These are phyloP conservation scores for Platerodrilus igneus DNA, from an alignment of 2,888 invertebrate species.

Conservation along the genomic window DNA sequence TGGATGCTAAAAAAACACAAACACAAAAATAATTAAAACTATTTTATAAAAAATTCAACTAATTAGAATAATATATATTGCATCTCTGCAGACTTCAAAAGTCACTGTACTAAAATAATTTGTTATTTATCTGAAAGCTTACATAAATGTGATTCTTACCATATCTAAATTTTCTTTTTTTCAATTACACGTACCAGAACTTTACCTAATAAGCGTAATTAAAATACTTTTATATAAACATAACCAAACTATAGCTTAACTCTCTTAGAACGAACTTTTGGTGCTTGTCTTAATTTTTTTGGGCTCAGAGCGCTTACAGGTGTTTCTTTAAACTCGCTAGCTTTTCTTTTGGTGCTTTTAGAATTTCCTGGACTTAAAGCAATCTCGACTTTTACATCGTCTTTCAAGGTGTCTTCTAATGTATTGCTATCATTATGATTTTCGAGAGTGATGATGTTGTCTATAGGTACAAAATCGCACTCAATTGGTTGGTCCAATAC, in stretches of 20 bases:
- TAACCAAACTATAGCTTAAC: slow-evolving; percentile 5
- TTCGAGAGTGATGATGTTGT: slow-evolving; percentile 31
- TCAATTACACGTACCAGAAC: too few species aligned
- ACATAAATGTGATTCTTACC: too few species aligned
- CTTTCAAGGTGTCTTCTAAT: slow-evolving; percentile 14
- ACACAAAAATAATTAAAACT: too few species aligned
- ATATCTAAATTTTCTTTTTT: too few species aligned
- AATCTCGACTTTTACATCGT: slow-evolving; percentile 14
- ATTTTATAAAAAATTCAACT: too few species aligned
- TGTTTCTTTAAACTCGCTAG: slow-evolving; percentile 4
- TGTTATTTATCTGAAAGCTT: too few species aligned
- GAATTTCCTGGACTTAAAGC: slow-evolving; percentile 18
- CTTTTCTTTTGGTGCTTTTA: slow-evolving; percentile 4
- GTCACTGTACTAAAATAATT: too few species aligned
- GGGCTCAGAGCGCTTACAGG: not conserved
- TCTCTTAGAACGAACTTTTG: slow-evolving; percentile 4
- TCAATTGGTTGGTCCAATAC: slow-evolving; percentile 35
- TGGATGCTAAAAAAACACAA: too few species aligned
- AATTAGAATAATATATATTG: too few species aligned
- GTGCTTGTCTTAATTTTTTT: slow-evolving; percentile 1
- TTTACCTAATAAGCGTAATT: too few species aligned
- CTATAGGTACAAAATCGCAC: slow-evolving; percentile 48
- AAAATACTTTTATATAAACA: too few species aligned
- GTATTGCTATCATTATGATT: slow-evolving; percentile 10
- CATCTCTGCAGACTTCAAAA: too few species aligned